A percentile compares a stretch with the other conserved stretches of the same genome.
Evolutionary conservation across 1,140 invertebrate species (phyloP).

Genomic region (Pachypeltis micranthus): DNA sequence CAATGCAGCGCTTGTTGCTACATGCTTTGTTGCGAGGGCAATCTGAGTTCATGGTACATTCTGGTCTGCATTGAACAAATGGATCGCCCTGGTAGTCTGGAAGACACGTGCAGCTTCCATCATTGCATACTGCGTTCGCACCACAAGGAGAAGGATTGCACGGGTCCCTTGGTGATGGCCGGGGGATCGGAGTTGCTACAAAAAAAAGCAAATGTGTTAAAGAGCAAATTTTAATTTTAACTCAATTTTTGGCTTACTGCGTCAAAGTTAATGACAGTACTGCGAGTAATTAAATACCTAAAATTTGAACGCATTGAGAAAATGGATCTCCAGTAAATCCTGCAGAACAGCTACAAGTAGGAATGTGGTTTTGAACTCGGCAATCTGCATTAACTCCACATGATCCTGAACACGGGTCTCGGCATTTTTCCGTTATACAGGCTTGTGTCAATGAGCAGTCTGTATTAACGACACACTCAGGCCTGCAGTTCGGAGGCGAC

Average conservation of each 20-base stretch:
- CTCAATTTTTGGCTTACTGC: too few relatives aligned
- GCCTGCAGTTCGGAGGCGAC: conserved; percentile 42
- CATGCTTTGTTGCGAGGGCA: conserved; percentile 64
- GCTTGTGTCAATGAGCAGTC: conserved; percentile 41
- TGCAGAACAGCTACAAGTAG: conserved; percentile 52
- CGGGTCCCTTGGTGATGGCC: conserved; percentile 40
- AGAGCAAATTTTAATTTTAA: too few relatives aligned
- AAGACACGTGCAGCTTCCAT: conserved; percentile 60
- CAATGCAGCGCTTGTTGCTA: conserved; percentile 60
- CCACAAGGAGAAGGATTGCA: conserved; percentile 71
- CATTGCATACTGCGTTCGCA: conserved; percentile 55
- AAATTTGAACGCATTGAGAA: conserved; percentile 31
- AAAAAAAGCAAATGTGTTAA: conserved; percentile 1
- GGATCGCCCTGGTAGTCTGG: conserved; percentile 64
- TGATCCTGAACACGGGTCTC: conserved; percentile 53
- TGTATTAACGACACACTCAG: conserved; percentile 43
- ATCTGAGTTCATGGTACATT: conserved; percentile 73
- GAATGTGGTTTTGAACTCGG: conserved; percentile 61
- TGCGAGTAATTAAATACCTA: neutral
- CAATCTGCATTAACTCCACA: conserved; percentile 59
- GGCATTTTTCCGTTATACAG: conserved; percentile 51
- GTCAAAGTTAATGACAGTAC: neutral
- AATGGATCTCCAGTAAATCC: conserved; percentile 53
- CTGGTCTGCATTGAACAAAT: conserved; percentile 52
- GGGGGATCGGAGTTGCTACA: conserved; percentile 28